Evolutionary conservation across 2,113 vertebrate species (phyloP).

Genomic region (Ivindomyrus marchei): DNA sequence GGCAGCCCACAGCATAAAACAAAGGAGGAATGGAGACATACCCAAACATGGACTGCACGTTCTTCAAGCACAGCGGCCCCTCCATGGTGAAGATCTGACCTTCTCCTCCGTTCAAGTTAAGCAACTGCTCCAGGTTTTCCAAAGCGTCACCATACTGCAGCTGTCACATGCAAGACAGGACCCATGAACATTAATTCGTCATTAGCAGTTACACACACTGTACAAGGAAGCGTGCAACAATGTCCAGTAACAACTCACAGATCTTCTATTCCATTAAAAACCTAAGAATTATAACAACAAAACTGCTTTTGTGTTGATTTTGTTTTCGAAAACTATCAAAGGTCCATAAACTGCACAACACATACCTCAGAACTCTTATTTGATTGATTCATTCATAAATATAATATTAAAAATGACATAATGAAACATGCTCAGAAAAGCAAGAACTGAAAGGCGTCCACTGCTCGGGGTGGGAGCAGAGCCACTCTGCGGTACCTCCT

Average conservation of each 20-base stretch:
- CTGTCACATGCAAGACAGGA: conserved; percentile 52
- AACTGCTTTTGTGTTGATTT: neutral
- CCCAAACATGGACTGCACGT: conserved; percentile 97
- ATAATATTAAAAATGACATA: neutral
- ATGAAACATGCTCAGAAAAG: neutral
- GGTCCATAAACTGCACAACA: neutral
- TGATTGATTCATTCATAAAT: neutral
- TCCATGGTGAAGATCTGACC: conserved; percentile 95
- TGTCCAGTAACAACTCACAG: neutral
- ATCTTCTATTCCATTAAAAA: neutral
- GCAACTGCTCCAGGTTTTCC: conserved; percentile 85
- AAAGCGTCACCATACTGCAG: conserved; percentile 85
- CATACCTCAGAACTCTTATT: neutral
- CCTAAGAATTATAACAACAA: neutral
- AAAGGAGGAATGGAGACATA: conserved; percentile 21
- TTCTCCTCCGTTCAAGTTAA: conserved; percentile 84
- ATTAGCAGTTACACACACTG: neutral
- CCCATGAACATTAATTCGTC: neutral
- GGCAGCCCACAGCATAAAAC: neutral
- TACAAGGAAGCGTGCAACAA: neutral
- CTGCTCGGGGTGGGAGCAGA: neutral
- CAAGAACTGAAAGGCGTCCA: neutral
- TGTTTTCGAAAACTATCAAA: neutral
- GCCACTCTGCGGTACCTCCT: conserved; percentile 71
- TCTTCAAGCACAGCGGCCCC: conserved; percentile 91